Evolutionary conservation across 2,797 vertebrate species (phyloP), one percentile per base, ranked within the genome.

Genomic region (Labeo calbasu): DNA sequence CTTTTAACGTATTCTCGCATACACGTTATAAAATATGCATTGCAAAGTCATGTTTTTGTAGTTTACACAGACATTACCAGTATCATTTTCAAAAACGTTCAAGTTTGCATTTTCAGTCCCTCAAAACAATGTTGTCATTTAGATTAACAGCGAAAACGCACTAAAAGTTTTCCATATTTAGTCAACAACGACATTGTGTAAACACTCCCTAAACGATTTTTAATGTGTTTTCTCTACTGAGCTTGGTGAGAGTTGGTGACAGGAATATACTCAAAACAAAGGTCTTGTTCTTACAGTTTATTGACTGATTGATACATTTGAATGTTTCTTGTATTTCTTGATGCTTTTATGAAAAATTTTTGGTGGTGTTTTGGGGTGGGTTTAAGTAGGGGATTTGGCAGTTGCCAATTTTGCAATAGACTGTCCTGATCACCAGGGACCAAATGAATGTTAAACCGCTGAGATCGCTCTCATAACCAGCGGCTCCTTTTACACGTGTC

Each of bases 361-460:
- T 84, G 86, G 83, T 87, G 84, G 90, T 88, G 57, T 59, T 59
- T 65, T 65, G 25, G 61, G 79, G 68, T 46, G 75, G 76, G 86
- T 83, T 85, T 78, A 82, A 78, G 76, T 69, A 75, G 59, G 85
- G 86, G 89, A 85, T 88, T 90, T 91, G 91, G 89, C 84, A 70
- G 88, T 84, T 89, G 92, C 89, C 89, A 88, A 79, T 92, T 90
- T 91, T 92, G 93, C 92, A 93, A 89, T 91, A 89, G 91, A 93
- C 91, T 91, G 92, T 93, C 91, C 91, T 92, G 89, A 91, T 91
- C 90, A 91, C 87, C 91, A 90, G 90, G 91, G 91, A 92, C 92
- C 91, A 92, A 92, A 93, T 93, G 94, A 95, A 95, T 95, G 94
- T 95, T 88, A 81, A 89, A 91, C 91, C 91, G 88, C 79, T 90